A percentile compares a stretch with the other conserved stretches of the same genome.
phyloP scores from a whole-genome alignment of 2,113 vertebrate genomes.

The Nycticorax nycticorax region DNA sequence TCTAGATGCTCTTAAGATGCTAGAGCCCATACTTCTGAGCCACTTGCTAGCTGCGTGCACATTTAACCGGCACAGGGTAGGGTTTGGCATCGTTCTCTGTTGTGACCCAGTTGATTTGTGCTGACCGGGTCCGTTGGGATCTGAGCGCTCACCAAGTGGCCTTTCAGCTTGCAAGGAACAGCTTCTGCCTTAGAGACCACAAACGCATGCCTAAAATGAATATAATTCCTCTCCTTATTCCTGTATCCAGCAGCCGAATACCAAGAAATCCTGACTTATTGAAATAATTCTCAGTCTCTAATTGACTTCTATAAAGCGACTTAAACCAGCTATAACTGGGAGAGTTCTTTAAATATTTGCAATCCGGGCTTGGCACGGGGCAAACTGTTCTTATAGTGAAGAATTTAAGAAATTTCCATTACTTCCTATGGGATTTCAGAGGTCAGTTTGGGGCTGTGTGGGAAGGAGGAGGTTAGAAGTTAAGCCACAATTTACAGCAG shows the following conservation, averaged over 20 bases:
- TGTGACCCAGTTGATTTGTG: not conserved
- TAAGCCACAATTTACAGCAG: not conserved
- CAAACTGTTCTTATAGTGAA: not conserved
- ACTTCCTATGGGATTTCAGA: constrained; percentile 35
- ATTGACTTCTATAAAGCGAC: not conserved
- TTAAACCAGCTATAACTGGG: not conserved
- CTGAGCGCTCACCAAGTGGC: not conserved
- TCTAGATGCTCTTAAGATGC: not conserved
- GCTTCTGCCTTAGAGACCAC: not conserved
- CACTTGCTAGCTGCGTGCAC: not conserved
- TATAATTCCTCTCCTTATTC: constrained; percentile 37
- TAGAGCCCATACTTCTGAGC: not conserved
- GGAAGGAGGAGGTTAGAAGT: constrained; percentile 1
- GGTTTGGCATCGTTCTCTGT: not conserved
- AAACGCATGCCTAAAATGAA: not conserved
- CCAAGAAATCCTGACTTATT: constrained; percentile 55
- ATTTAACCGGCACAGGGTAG: not conserved
- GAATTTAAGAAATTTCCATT: constrained; percentile 49
- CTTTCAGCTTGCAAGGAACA: not conserved
- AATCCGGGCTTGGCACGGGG: not conserved
- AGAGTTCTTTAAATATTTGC: constrained; percentile 41
- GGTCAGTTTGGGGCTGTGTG: not conserved
- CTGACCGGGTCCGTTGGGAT: accelerated
- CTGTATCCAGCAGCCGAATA: not conserved
- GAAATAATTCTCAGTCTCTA: constrained; percentile 22